Evolutionary conservation across 2,113 vertebrate genomes (phyloP).

Genomic region (Halichoerus grypus): DNA sequence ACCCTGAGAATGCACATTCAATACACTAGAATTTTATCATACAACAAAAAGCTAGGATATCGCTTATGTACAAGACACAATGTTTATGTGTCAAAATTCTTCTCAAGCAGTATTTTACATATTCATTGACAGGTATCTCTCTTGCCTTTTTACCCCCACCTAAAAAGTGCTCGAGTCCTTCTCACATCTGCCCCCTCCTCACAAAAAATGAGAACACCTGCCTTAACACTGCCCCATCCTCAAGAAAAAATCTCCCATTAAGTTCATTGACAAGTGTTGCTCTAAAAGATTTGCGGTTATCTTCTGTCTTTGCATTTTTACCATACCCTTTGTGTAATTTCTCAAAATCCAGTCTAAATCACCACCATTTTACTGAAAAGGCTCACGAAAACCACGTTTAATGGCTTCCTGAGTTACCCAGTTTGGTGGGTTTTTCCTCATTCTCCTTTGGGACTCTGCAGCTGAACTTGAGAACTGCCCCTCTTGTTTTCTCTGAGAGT

Average conservation of each 20-base stretch:
- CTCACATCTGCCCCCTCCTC: neutral
- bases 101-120: neutral
- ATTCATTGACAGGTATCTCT: neutral
- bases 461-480: neutral
- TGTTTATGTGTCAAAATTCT: neutral
- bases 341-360: neutral
- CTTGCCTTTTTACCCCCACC: neutral
- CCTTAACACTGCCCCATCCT: neutral
- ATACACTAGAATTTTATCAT: neutral
- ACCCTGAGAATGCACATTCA: neutral
- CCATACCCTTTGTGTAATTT: neutral
- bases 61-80: neutral
- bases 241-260: neutral
- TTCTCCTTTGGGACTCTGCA: neutral
- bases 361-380: neutral
- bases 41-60: neutral
- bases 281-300: neutral
- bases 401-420: neutral
- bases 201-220: neutral
- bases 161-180: neutral
- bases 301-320: neutral
- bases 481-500: neutral
- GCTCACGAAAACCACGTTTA: neutral
- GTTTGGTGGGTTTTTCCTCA: neutral
- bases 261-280: neutral